Conservation (phyloP, 2,797 vertebrate species). For the Chloroceryle amazona region DNA sequence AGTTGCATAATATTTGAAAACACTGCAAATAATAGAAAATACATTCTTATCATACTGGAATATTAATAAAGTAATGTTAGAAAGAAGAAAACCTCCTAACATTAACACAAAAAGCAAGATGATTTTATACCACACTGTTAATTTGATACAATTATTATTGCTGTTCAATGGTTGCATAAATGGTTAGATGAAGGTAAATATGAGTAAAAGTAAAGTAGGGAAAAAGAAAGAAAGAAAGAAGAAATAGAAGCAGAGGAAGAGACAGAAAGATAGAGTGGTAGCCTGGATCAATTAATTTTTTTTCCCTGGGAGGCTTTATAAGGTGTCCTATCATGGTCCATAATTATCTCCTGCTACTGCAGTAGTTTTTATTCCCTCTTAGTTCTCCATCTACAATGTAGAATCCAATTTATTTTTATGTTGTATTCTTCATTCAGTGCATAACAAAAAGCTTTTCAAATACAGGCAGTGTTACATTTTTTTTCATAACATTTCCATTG, state of each 20-base stretch:
- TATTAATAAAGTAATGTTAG: neutral
- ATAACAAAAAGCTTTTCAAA: neutral
- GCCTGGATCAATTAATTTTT: neutral
- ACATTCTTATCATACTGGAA: neutral
- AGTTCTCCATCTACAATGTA: neutral
- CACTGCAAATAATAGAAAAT: neutral
- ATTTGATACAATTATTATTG: slow-evolving; percentile 28
- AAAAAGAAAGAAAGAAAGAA: neutral
- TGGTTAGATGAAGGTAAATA: slow-evolving; percentile 54
- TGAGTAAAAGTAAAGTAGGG: neutral
- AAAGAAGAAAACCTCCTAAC: slow-evolving; percentile 4
- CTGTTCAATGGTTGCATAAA: neutral
- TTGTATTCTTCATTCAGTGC: neutral
- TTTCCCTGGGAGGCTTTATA: neutral
- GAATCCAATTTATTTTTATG: slow-evolving; percentile 23
- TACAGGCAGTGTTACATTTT: neutral
- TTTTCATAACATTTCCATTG: neutral
- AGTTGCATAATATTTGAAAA: neutral
- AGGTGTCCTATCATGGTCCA: neutral
- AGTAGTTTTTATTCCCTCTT: neutral
- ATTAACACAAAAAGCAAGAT: slow-evolving; percentile 7
- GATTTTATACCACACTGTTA: slow-evolving; percentile 1
- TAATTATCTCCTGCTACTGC: neutral
- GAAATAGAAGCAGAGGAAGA: neutral
- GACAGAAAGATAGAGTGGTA: neutral